Evolutionary conservation across 2,888 invertebrate genomes (phyloP).

Genomic region (Drosophila demipolita): DNA sequence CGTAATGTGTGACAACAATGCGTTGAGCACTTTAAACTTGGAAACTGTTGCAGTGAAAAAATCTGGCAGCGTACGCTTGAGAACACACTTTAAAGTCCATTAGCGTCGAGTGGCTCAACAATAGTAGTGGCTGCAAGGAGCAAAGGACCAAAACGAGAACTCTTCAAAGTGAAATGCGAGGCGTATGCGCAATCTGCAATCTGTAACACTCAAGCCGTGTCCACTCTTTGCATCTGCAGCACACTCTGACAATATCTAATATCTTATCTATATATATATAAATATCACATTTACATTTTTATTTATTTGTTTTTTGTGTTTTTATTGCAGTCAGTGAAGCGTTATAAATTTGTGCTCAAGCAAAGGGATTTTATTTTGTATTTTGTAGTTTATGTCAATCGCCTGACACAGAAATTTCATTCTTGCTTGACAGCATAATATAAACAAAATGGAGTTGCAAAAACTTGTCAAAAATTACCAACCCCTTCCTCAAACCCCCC

Average conservation of each 20-base stretch:
- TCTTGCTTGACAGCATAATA: constrained; percentile 28
- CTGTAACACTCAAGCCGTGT: constrained; percentile 18
- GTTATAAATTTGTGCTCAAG: constrained; percentile 8
- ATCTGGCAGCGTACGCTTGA: constrained; percentile 57
- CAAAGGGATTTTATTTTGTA: constrained; percentile 31
- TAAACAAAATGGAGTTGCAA: constrained; percentile 48
- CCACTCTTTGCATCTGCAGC: constrained; percentile 20
- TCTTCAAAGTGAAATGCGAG: constrained; percentile 23
- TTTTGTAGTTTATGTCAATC: constrained; percentile 47
- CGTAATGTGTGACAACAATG: constrained; percentile 55
- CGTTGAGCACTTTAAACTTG: constrained; percentile 50
- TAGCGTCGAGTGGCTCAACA: constrained; percentile 65
- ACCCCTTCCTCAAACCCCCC: not conserved
- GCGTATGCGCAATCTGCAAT: constrained; percentile 43
- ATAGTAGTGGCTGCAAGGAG: constrained; percentile 27
- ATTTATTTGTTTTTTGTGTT: constrained; percentile 12
- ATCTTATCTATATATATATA: constrained; percentile 26
- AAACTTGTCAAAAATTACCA: constrained; percentile 45
- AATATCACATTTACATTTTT: constrained; percentile 39
- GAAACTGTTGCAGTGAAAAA: constrained; percentile 9
- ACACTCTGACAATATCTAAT: constrained; percentile 38
- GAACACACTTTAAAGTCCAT: constrained; percentile 81
- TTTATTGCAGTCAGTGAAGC: constrained; percentile 28
- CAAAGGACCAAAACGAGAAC: constrained; percentile 18
- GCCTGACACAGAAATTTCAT: constrained; percentile 21